Evolutionary conservation across 2,113 vertebrate genomes (phyloP).

Genomic region (Benitochromis conjunctus): DNA sequence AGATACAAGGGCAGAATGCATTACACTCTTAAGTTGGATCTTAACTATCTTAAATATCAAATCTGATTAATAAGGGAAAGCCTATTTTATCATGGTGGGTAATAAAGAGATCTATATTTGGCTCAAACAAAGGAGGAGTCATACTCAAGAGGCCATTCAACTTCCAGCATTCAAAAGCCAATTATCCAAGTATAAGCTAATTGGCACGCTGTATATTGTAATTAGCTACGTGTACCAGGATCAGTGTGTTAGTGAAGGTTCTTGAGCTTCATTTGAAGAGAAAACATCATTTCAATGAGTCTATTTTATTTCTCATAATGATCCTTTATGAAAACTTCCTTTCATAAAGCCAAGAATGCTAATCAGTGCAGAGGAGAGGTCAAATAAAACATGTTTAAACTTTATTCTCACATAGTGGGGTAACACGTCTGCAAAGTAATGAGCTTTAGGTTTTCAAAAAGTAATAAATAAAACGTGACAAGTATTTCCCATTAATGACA

Average conservation of each 20-base stretch:
- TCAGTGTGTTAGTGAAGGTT: neutral
- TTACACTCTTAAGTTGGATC: neutral
- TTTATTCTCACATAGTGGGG: neutral
- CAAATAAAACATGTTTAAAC: neutral
- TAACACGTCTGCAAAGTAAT: neutral
- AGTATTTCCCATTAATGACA: neutral
- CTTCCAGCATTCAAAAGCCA: constrained; percentile 16
- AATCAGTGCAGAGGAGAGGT: neutral
- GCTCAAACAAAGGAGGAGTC: constrained; percentile 11
- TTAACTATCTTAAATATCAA: neutral
- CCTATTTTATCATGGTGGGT: neutral
- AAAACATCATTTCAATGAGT: neutral
- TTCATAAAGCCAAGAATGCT: neutral
- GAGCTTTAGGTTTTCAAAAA: neutral
- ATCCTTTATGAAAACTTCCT: neutral
- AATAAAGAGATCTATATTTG: constrained; percentile 24
- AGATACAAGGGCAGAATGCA: neutral
- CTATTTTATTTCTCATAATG: neutral
- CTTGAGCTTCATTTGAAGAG: neutral
- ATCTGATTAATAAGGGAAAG: neutral
- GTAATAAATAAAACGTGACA: neutral
- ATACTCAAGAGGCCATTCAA: constrained; percentile 16
- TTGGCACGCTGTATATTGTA: constrained; percentile 17
- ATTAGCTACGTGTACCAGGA: constrained; percentile 14
- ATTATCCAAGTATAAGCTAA: constrained; percentile 24